Evolutionary conservation across 1,140 invertebrate species (phyloP).

Genomic region (Linepithema humile): DNA sequence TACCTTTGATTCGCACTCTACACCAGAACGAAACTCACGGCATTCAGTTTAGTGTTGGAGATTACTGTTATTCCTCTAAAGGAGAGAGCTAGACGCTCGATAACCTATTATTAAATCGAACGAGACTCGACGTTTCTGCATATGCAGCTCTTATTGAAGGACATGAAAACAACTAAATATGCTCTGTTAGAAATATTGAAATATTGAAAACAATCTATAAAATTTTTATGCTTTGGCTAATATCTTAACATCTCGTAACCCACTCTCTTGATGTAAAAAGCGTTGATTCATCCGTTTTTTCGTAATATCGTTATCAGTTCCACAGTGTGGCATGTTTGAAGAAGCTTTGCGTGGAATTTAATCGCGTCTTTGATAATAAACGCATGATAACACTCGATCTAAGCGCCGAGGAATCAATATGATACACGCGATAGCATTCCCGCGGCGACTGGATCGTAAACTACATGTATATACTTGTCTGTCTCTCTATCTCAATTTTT

Average conservation of each 20-base stretch:
- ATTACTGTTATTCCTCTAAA: slow-evolving; percentile 31
- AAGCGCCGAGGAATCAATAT: slow-evolving; percentile 41
- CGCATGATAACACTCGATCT: slow-evolving; percentile 45
- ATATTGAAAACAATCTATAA: neutral
- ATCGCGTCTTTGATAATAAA: slow-evolving; percentile 53
- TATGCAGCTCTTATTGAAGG: neutral
- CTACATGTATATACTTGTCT: neutral
- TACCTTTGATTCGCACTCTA: neutral
- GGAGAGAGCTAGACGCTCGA: neutral
- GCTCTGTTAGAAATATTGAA: neutral
- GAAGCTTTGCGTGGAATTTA: neutral
- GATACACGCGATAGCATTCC: slow-evolving; percentile 25
- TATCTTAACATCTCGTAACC: no score
- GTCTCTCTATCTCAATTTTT: neutral
- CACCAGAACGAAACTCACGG: neutral
- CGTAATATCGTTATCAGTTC: neutral
- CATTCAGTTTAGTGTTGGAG: slow-evolving; percentile 10
- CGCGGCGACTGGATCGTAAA: neutral
- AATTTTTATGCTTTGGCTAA: no score
- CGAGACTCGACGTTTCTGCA: neutral
- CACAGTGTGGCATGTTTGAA: neutral
- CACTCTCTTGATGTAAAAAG: no score
- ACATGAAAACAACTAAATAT: slow-evolving; percentile 4
- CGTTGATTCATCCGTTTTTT: neutral
- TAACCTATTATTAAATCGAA: slow-evolving; percentile 37